Evolutionary conservation across 2,113 vertebrate species (phyloP).

Genomic region (Megatriorchis doriae): DNA sequence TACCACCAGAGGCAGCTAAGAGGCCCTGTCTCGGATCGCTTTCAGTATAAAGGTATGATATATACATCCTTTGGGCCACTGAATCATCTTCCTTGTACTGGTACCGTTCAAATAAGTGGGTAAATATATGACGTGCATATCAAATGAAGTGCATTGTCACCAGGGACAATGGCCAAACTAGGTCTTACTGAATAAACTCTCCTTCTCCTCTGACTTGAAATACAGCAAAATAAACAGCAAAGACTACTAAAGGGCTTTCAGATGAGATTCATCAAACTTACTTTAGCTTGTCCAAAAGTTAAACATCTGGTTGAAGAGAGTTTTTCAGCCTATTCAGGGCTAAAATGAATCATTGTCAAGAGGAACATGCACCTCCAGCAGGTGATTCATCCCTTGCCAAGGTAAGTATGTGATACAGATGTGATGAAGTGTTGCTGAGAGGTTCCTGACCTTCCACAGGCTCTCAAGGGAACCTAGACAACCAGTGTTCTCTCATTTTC

Average conservation of each 20-base stretch:
- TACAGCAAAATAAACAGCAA: background rate
- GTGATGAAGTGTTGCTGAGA: slow-evolving; percentile 33
- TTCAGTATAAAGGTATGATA: background rate
- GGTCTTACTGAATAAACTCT: background rate
- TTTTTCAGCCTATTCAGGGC: background rate
- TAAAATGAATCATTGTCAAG: slow-evolving; percentile 7
- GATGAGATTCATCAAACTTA: background rate
- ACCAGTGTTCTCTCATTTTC: background rate
- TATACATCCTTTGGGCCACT: background rate
- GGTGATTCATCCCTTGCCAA: slow-evolving; percentile 35
- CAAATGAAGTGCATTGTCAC: background rate
- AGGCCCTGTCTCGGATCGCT: background rate
- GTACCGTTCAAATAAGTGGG: background rate
- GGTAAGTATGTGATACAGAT: background rate
- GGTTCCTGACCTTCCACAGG: background rate
- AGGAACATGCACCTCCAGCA: background rate
- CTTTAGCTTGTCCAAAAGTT: background rate
- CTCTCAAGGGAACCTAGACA: background rate
- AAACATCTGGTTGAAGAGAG: slow-evolving; percentile 21
- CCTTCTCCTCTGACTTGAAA: background rate
- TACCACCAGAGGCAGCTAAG: background rate
- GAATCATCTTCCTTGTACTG: background rate
- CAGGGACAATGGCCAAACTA: background rate
- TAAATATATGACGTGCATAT: background rate
- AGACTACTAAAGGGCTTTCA: background rate